Conservation (phyloP, 2,113 vertebrate species). For the Tautogolabrus adspersus region DNA sequence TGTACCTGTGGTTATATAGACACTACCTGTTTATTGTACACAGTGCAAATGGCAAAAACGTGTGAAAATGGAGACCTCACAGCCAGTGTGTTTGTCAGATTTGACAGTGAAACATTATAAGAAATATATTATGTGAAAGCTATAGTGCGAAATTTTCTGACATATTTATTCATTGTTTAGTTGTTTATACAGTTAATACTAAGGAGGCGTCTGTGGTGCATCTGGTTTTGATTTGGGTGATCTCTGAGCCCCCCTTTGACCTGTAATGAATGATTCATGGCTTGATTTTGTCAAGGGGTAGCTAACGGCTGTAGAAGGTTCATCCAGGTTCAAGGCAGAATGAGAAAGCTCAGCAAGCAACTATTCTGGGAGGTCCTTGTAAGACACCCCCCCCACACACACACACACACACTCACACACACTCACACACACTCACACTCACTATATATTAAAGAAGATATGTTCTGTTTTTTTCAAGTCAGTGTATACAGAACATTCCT, state of each 20-base stretch:
- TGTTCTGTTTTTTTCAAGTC: constrained; percentile 3
- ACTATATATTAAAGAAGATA: constrained; percentile 8
- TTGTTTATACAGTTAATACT: constrained; percentile 48
- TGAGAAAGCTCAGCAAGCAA: constrained; percentile 54
- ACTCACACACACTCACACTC: neutral
- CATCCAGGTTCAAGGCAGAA: constrained; percentile 77
- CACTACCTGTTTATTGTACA: no score
- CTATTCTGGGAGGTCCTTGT: constrained; percentile 53
- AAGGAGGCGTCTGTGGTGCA: constrained; percentile 63
- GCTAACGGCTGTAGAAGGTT: constrained; percentile 72
- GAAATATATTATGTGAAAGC: constrained; percentile 18
- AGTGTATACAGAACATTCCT: constrained; percentile 2
- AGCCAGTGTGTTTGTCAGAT: neutral
- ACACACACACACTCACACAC: neutral
- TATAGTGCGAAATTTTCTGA: constrained; percentile 6
- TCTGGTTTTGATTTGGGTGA: constrained; percentile 77
- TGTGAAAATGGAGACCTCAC: neutral
- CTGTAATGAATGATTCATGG: constrained; percentile 76
- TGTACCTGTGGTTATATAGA: neutral
- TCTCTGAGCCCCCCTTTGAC: constrained; percentile 70
- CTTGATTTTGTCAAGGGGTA: constrained; percentile 70
- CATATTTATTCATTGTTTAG: constrained; percentile 28
- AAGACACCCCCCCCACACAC: neutral
- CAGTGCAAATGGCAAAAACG: no score
- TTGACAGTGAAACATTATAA: neutral